phyloP scores from a whole-genome alignment of 2,888 invertebrate species.

The Steinernema scapterisci region DNA sequence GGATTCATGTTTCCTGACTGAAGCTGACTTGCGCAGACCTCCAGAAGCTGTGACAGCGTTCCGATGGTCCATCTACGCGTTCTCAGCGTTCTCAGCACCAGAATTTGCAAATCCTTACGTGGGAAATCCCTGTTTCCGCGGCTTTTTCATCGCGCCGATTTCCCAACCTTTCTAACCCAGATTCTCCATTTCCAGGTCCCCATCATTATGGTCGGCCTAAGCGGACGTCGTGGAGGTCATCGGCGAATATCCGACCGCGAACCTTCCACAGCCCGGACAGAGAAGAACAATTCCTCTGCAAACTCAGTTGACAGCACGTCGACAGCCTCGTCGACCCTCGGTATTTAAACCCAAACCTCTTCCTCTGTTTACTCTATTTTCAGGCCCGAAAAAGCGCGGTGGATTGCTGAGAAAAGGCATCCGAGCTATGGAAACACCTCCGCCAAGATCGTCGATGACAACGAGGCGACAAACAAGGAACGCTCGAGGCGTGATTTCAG shows the following conservation, averaged over 20 bases:
- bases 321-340: not conserved
- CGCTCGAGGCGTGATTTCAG: not conserved
- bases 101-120: too few relatives aligned
- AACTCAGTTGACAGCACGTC: not conserved
- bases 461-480: not conserved
- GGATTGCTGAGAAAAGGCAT: not conserved
- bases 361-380: not conserved
- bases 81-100: too few relatives aligned
- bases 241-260: too few relatives aligned
- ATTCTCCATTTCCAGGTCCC: too few relatives aligned
- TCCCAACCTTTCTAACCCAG: too few relatives aligned
- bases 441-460: not conserved
- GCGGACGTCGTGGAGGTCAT: too few relatives aligned
- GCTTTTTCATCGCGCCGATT: too few relatives aligned
- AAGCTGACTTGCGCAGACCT: too few relatives aligned
- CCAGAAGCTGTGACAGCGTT: too few relatives aligned
- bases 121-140: too few relatives aligned
- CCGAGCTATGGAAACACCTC: not conserved
- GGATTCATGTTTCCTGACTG: too few relatives aligned
- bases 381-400: not conserved
- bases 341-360: not conserved
- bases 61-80: too few relatives aligned
- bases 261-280: not conserved
- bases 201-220: constrained; percentile 1
- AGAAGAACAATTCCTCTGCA: constrained; percentile 1